phyloP scores from a whole-genome alignment of 2,888 invertebrate species.

The Rotaria sp. region DNA sequence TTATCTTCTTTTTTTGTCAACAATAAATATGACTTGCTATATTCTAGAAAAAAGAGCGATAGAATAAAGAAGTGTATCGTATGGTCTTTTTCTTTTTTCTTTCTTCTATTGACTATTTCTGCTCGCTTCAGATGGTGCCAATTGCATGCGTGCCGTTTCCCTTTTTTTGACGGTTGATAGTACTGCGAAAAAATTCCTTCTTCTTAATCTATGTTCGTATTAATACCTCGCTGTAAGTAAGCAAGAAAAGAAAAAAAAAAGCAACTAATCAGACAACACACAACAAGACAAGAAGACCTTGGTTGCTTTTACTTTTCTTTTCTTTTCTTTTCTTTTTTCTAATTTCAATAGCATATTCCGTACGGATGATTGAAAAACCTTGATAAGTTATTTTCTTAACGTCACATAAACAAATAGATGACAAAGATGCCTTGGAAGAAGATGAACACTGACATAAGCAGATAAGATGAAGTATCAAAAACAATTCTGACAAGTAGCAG shows the following conservation, averaged over 20 bases:
- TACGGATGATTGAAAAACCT: neutral
- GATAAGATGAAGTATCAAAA: too few species aligned
- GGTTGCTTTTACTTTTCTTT: neutral
- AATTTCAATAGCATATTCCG: neutral
- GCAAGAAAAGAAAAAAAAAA: neutral
- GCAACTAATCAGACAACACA: neutral
- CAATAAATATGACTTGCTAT: neutral
- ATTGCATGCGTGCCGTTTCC: neutral
- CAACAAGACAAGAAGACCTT: neutral
- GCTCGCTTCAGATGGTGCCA: neutral
- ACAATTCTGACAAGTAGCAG: too few species aligned
- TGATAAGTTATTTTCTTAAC: too few species aligned
- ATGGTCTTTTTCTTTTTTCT: neutral
- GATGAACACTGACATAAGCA: too few species aligned
- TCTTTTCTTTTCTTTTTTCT: too few species aligned
- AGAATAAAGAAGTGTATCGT: neutral
- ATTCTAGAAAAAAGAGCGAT: neutral
- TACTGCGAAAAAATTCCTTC: neutral
- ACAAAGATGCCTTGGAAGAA: too few species aligned
- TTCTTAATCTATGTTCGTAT: neutral
- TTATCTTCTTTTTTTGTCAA: neutral
- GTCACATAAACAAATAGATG: too few species aligned
- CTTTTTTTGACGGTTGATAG: neutral
- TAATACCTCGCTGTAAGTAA: neutral
- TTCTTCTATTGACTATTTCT: neutral